phyloP scores from a whole-genome alignment of 1,140 invertebrate genomes.

The Micrasema longulum region DNA sequence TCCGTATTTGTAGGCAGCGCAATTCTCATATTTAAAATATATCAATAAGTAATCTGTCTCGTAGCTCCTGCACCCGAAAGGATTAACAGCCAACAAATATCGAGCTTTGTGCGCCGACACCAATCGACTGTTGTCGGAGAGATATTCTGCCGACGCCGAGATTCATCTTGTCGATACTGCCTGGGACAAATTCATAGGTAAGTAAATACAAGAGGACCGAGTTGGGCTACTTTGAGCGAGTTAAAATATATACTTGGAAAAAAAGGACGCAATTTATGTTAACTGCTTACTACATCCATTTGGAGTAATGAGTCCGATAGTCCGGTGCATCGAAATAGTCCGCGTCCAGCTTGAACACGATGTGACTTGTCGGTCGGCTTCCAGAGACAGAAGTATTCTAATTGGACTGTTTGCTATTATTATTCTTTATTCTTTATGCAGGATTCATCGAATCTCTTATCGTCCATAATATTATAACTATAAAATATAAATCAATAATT shows the following conservation, averaged over 20 bases:
- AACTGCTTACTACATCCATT: not conserved
- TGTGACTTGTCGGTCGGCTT: too few relatives aligned
- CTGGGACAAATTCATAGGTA: slow-evolving; percentile 34
- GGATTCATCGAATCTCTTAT: too few relatives aligned
- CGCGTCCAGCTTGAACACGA: too few relatives aligned
- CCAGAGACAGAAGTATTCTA: not conserved
- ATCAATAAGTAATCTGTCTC: slow-evolving; percentile 57
- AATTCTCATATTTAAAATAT: too few relatives aligned
- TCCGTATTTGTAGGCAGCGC: too few relatives aligned
- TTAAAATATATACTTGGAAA: not conserved
- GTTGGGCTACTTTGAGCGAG: slow-evolving; percentile 59
- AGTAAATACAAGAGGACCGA: slow-evolving; percentile 59
- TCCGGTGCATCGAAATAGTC: too few relatives aligned
- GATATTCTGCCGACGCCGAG: not conserved
- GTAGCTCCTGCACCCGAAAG: slow-evolving; percentile 75
- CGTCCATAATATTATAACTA: too few relatives aligned
- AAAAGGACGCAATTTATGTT: not conserved
- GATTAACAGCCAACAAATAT: slow-evolving; percentile 73
- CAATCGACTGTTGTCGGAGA: slow-evolving; percentile 64
- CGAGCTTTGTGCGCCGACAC: slow-evolving; percentile 71
- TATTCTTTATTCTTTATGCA: not conserved
- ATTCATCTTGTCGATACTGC: slow-evolving; percentile 66
- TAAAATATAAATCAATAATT: too few relatives aligned
- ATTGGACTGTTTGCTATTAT: too few relatives aligned
- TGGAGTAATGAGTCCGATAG: too few relatives aligned